Conservation (phyloP, 2,888 invertebrate species). For the Tipula lateralis region DNA sequence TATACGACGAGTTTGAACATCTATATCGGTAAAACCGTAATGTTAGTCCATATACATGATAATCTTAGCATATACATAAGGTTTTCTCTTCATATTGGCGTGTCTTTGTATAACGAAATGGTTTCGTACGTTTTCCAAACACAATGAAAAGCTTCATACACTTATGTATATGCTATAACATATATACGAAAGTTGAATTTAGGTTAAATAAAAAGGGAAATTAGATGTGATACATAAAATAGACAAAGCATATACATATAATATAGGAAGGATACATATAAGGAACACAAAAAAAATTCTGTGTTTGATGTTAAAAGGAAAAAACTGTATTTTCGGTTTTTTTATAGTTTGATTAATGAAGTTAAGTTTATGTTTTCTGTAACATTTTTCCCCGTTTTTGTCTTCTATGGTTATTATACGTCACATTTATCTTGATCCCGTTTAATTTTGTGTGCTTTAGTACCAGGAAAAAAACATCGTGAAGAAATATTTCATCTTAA, state of each 20-base stretch:
- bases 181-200: not conserved
- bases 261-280: not conserved
- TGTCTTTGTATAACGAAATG: not conserved
- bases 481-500: not conserved
- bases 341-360: constrained; percentile 21
- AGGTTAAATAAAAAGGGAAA: constrained; percentile 9
- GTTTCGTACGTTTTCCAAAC: not conserved
- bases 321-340: not conserved
- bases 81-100: not conserved
- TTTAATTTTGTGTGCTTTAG: not conserved
- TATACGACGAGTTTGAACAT: not conserved
- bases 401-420: not conserved
- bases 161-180: too few relatives aligned
- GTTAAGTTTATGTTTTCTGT: not conserved
- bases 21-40: not conserved
- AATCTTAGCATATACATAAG: not conserved
- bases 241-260: constrained; percentile 24
- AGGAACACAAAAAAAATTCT: not conserved
- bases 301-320: not conserved
- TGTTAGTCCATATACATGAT: not conserved
- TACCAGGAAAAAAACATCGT: not conserved
- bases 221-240: not conserved
- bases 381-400: not conserved
- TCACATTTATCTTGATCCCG: constrained; percentile 19
- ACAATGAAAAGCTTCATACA: not conserved